A percentile compares a stretch with the other conserved stretches of the same genome.
Conservation (phyloP, 2,888 invertebrate species). For the Ditylenchus weischeri region DNA sequence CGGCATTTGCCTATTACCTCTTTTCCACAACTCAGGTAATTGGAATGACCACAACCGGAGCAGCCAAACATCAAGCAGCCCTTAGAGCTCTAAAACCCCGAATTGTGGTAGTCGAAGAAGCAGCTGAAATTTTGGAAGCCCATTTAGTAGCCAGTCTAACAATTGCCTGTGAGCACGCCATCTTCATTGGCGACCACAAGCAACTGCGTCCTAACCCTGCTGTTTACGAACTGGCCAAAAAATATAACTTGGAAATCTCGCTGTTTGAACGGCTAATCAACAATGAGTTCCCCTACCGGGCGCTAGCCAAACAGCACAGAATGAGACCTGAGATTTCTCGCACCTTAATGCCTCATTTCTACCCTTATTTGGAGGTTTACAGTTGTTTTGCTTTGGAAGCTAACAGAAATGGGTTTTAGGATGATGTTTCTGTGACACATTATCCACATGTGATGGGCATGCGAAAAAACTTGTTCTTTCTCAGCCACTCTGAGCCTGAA, state of each 20-base stretch:
- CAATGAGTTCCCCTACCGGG: slow-evolving; percentile 67
- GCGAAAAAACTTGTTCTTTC: slow-evolving; percentile 69
- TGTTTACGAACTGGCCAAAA: slow-evolving; percentile 67
- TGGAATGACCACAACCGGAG: slow-evolving; percentile 76
- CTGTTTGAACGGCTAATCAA: slow-evolving; percentile 66
- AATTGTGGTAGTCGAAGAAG: slow-evolving; percentile 74
- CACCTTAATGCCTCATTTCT: slow-evolving; percentile 69
- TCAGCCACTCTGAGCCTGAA: slow-evolving; percentile 57
- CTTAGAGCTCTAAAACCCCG: slow-evolving; percentile 63
- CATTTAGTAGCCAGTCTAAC: slow-evolving; percentile 77
- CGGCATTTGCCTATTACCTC: too few relatives aligned
- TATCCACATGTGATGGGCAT: slow-evolving; percentile 69
- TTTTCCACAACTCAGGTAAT: slow-evolving; percentile 15
- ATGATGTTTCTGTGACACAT: slow-evolving; percentile 62
- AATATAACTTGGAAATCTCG: slow-evolving; percentile 73
- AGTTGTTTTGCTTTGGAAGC: neutral
- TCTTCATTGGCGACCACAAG: slow-evolving; percentile 81
- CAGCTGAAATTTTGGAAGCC: slow-evolving; percentile 80
- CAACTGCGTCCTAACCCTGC: slow-evolving; percentile 75
- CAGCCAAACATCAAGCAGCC: slow-evolving; percentile 65
- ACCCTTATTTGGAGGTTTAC: slow-evolving; percentile 65
- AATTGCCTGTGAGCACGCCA: slow-evolving; percentile 73
- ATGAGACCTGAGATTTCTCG: slow-evolving; percentile 72
- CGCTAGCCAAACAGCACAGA: slow-evolving; percentile 72
- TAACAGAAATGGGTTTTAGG: slow-evolving; percentile 21